phyloP scores from a whole-genome alignment of 2,888 invertebrate genomes.

The Drosophila anceps region DNA sequence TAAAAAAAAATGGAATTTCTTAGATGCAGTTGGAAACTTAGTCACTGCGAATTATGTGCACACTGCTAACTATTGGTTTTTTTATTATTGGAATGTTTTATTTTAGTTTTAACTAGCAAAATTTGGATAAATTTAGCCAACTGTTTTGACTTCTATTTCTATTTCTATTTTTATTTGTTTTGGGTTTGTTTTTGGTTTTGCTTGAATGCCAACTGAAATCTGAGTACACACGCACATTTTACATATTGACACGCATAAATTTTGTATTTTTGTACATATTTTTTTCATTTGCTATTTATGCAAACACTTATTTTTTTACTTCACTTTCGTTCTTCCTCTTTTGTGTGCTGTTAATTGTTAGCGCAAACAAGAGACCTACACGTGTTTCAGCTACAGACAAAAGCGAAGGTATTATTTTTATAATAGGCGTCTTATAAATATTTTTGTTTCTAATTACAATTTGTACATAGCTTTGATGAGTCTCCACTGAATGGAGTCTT shows the following conservation, averaged over 20 bases:
- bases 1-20: slow-evolving; percentile 33
- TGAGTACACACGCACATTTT: slow-evolving; percentile 36
- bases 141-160: slow-evolving; percentile 38
- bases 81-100: not conserved
- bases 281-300: slow-evolving; percentile 35
- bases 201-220: slow-evolving; percentile 31
- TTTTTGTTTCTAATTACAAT: slow-evolving; percentile 6
- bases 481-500: too few species aligned
- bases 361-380: slow-evolving; percentile 41
- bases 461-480: not conserved
- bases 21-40: slow-evolving; percentile 27
- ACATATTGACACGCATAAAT: slow-evolving; percentile 43
- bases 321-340: slow-evolving; percentile 30
- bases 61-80: not conserved
- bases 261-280: slow-evolving; percentile 29
- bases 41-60: not conserved
- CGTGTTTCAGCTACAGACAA: slow-evolving; percentile 27
- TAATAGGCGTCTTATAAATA: slow-evolving; percentile 4
- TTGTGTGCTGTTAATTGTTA: slow-evolving; percentile 42
- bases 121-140: not conserved
- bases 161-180: not conserved
- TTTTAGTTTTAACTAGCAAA: slow-evolving; percentile 14
- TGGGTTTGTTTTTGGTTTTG: slow-evolving; percentile 20
- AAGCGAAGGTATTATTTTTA: slow-evolving; percentile 4
- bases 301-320: slow-evolving; percentile 25